phyloP scores from a whole-genome alignment of 2,888 invertebrate genomes.

The Sinotaia quadrata region DNA sequence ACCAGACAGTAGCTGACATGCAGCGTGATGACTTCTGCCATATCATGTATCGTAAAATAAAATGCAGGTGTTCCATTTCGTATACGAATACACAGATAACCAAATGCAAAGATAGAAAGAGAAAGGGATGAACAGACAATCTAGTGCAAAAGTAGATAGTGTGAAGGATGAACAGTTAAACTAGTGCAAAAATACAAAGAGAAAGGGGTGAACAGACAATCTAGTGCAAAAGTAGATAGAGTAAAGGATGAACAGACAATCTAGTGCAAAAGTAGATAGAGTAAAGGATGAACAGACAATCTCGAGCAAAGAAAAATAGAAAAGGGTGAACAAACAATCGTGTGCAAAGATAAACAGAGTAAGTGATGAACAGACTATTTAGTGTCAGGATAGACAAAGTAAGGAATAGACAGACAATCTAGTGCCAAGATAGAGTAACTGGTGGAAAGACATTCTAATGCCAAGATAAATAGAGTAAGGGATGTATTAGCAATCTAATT shows the following conservation, averaged over 20 bases:
- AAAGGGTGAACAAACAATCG: no score
- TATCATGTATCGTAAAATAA: not conserved
- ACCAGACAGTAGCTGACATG: not conserved
- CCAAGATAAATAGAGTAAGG: no score
- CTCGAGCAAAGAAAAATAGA: no score
- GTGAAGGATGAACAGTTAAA: conserved; percentile 1
- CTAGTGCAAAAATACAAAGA: not conserved
- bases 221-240: conserved; percentile 1
- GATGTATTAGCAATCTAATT: no score
- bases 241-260: conserved; percentile 5
- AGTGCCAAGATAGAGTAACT: no score
- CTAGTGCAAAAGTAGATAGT: not conserved
- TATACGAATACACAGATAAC: not conserved
- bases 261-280: no score
- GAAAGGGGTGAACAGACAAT: conserved; percentile 8
- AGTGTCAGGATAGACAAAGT: no score
- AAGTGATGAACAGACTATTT: no score
- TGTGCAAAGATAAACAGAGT: no score
- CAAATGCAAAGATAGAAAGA: not conserved
- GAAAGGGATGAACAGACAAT: conserved; percentile 4
- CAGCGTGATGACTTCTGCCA: not conserved
- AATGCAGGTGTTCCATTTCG: not conserved
- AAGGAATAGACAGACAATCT: no score
- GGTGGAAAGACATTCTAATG: no score
- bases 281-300: no score